phyloP scores from a whole-genome alignment of 2,797 vertebrate genomes.

The Tapirus indicus region DNA sequence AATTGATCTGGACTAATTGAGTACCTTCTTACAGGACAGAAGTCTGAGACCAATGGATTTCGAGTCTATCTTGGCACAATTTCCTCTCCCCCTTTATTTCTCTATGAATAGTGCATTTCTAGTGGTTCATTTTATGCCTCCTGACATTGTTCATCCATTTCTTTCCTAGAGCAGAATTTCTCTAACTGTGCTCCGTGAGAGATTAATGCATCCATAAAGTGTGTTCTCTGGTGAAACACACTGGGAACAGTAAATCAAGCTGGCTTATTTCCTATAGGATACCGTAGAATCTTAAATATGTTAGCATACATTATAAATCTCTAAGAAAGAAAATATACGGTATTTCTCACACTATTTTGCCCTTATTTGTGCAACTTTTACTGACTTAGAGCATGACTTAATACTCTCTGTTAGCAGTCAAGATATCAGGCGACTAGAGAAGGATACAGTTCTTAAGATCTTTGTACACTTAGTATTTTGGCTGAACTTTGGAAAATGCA shows the following conservation, averaged over 20 bases:
- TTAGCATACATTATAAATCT: background rate
- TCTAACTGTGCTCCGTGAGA: background rate
- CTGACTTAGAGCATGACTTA: background rate
- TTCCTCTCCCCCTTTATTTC: background rate
- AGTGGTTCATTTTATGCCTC: background rate
- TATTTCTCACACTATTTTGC: background rate
- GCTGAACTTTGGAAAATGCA: background rate
- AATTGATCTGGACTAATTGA: background rate
- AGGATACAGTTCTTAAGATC: background rate
- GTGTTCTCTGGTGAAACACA: background rate
- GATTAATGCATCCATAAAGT: background rate
- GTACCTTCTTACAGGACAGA: background rate
- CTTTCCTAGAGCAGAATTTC: constrained; percentile 15
- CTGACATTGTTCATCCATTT: background rate
- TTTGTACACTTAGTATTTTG: background rate
- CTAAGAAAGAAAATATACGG: background rate
- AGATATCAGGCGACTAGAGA: background rate
- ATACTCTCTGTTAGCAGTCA: background rate
- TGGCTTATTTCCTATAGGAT: background rate
- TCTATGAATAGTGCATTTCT: background rate
- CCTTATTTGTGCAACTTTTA: background rate
- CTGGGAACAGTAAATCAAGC: constrained; percentile 14
- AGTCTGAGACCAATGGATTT: constrained; percentile 6
- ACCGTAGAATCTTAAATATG: background rate
- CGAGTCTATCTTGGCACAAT: background rate